Evolutionary conservation across 2,888 invertebrate genomes (phyloP).

Genomic region (Drosophila flavopinicola): DNA sequence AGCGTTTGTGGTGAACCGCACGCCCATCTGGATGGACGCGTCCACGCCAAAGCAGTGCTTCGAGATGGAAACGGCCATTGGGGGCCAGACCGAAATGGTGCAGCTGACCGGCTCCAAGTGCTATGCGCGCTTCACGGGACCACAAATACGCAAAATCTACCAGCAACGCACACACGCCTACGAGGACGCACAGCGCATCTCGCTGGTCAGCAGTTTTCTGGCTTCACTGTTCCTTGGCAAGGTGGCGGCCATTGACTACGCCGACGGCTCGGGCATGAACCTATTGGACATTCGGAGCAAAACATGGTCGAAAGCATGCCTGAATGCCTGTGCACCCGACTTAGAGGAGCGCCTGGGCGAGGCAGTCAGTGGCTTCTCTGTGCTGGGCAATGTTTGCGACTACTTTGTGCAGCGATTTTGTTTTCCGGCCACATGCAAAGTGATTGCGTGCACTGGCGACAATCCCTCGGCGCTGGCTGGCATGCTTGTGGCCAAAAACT

Average conservation of each 20-base stretch:
- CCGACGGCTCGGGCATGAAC: slow-evolving; percentile 99
- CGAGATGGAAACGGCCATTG: slow-evolving; percentile 91
- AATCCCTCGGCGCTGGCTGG: slow-evolving; percentile 95
- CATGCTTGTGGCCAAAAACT: slow-evolving; percentile 91
- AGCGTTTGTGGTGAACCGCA: slow-evolving; percentile 91
- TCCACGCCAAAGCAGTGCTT: slow-evolving; percentile 83
- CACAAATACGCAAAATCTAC: slow-evolving; percentile 95
- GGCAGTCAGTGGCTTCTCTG: slow-evolving; percentile 89
- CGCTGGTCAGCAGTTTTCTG: slow-evolving; percentile 96
- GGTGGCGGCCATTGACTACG: slow-evolving; percentile 94
- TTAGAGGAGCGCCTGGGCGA: slow-evolving; percentile 90
- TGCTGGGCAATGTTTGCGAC: slow-evolving; percentile 89
- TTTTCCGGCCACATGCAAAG: slow-evolving; percentile 91
- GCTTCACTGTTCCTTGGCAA: slow-evolving; percentile 94
- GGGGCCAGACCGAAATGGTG: slow-evolving; percentile 86
- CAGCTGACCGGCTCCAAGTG: slow-evolving; percentile 83
- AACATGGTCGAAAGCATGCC: slow-evolving; percentile 90
- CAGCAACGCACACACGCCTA: slow-evolving; percentile 89
- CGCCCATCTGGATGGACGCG: slow-evolving; percentile 99
- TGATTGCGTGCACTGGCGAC: slow-evolving; percentile 97
- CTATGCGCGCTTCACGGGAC: slow-evolving; percentile 90
- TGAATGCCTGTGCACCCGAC: slow-evolving; percentile 91
- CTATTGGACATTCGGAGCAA: slow-evolving; percentile 92
- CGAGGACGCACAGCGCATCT: slow-evolving; percentile 92
- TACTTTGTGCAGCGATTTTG: slow-evolving; percentile 95